A percentile compares a stretch with the other conserved stretches of the same genome.
phyloP scores from a whole-genome alignment of 2,113 vertebrate species.

The Mastomys coucha region DNA sequence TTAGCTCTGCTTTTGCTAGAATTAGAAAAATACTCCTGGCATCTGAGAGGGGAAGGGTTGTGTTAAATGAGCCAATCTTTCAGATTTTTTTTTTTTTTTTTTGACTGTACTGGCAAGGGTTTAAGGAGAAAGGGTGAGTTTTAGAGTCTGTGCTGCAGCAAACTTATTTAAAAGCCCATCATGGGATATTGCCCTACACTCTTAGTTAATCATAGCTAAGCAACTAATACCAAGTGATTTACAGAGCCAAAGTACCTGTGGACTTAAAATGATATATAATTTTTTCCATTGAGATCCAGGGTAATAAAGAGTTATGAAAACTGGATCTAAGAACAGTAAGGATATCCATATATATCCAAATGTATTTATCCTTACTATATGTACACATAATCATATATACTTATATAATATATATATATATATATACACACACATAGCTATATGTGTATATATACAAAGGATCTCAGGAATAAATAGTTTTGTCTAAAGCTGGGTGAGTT shows the following conservation, averaged over 20 bases:
- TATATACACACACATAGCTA: too few relatives aligned
- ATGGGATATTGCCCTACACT: neutral
- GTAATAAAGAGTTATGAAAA: constrained; percentile 33
- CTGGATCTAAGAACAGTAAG: neutral
- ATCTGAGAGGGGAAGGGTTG: neutral
- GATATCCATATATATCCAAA: neutral
- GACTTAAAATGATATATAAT: constrained; percentile 8
- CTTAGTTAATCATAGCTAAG: neutral
- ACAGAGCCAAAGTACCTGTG: neutral
- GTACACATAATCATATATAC: too few relatives aligned
- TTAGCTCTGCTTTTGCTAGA: neutral
- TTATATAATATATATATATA: neutral
- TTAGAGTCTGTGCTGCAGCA: neutral
- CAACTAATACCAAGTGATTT: neutral
- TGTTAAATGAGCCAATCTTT: constrained; percentile 53
- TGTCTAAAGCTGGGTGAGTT: constrained; percentile 15
- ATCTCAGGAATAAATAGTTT: neutral
- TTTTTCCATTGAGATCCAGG: constrained; percentile 35
- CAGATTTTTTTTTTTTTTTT: constrained; percentile 54
- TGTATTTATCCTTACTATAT: neutral
- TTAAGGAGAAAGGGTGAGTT: neutral
- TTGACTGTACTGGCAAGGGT: neutral
- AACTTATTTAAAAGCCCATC: neutral
- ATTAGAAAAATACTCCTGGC: constrained; percentile 12
- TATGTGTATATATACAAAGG: neutral